Evolutionary conservation across 1,140 invertebrate genomes (phyloP).

Genomic region (Drosophila ogumai): DNA sequence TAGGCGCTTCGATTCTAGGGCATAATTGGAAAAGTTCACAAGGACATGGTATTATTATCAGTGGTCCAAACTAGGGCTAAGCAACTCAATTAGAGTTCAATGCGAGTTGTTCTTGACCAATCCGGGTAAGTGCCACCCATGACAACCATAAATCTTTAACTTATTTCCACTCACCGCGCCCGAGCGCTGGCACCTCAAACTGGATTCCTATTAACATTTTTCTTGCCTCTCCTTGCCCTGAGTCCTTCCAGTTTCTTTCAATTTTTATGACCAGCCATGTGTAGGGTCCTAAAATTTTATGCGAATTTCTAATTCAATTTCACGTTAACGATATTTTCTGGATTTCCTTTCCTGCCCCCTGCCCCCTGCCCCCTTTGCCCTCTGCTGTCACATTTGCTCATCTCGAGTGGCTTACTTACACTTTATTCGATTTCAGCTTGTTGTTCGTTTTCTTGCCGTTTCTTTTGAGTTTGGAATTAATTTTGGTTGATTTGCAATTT

Average conservation of each 20-base stretch:
- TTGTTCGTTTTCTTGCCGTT: slow-evolving; percentile 49
- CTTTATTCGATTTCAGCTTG: slow-evolving; percentile 71
- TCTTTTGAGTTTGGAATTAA: slow-evolving; percentile 19
- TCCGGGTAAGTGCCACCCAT: background rate
- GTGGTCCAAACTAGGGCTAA: slow-evolving; percentile 9
- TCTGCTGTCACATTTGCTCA: slow-evolving; percentile 24
- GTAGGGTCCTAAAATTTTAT: slow-evolving; percentile 58
- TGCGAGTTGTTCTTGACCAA: slow-evolving; percentile 17
- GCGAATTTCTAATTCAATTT: slow-evolving; percentile 75
- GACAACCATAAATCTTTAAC: slow-evolving; percentile 29
- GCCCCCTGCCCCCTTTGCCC: background rate
- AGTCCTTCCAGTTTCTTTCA: slow-evolving; percentile 2
- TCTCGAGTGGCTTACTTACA: slow-evolving; percentile 26
- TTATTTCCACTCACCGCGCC: slow-evolving; percentile 19
- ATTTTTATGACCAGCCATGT: slow-evolving; percentile 55
- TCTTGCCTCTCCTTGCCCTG: background rate
- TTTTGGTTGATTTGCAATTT: slow-evolving; percentile 39
- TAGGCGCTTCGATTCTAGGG: slow-evolving; percentile 22
- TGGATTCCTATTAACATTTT: slow-evolving; percentile 23
- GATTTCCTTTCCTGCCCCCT: slow-evolving; percentile 23
- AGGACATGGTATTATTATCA: slow-evolving; percentile 17
- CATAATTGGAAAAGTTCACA: slow-evolving; percentile 68
- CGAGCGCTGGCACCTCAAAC: slow-evolving; percentile 13
- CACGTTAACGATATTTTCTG: slow-evolving; percentile 59
- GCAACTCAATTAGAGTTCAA: slow-evolving; percentile 52